phyloP scores from a whole-genome alignment of 2,113 vertebrate species.

The Kryptolebias marmoratus region DNA sequence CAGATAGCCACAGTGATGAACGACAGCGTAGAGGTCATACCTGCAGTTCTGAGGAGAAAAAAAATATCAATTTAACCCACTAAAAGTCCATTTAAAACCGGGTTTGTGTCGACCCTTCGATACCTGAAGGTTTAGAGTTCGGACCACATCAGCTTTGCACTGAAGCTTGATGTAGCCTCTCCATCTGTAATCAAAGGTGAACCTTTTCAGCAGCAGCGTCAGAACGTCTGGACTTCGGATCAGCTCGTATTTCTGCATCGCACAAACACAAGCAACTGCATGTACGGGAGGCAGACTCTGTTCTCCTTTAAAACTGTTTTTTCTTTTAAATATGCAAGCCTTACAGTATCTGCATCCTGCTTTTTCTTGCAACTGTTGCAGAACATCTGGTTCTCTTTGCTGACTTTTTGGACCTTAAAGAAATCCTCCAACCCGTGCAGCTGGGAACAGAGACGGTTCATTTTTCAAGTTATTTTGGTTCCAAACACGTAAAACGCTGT shows the following conservation, averaged over 20 bases:
- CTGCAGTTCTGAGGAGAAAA: conserved; percentile 30
- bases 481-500: not conserved
- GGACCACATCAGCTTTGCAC: conserved; percentile 48
- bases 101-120: accelerated
- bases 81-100: not conserved
- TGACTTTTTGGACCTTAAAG: conserved; percentile 46
- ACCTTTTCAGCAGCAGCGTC: conserved; percentile 75
- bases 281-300: accelerated
- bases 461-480: not conserved
- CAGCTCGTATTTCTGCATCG: conserved; percentile 53
- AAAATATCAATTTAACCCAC: not conserved
- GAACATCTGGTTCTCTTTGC: conserved; percentile 67
- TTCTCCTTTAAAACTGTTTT: not conserved
- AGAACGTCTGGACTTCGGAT: conserved; percentile 52
- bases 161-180: conserved; percentile 60
- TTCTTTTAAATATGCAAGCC: conserved; percentile 12
- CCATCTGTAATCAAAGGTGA: conserved; percentile 54
- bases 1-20: conserved; percentile 68
- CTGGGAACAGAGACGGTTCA: conserved; percentile 29
- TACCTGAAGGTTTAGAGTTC: conserved; percentile 32
- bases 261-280: not conserved
- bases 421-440: conserved; percentile 41
- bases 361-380: conserved; percentile 61
- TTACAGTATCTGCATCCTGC: conserved; percentile 61
- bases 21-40: conserved; percentile 74